A percentile compares a stretch with the other conserved stretches of the same genome.
Evolutionary conservation across 1,140 invertebrate genomes (phyloP).

Genomic region (Plectrocnemia conspersa): DNA sequence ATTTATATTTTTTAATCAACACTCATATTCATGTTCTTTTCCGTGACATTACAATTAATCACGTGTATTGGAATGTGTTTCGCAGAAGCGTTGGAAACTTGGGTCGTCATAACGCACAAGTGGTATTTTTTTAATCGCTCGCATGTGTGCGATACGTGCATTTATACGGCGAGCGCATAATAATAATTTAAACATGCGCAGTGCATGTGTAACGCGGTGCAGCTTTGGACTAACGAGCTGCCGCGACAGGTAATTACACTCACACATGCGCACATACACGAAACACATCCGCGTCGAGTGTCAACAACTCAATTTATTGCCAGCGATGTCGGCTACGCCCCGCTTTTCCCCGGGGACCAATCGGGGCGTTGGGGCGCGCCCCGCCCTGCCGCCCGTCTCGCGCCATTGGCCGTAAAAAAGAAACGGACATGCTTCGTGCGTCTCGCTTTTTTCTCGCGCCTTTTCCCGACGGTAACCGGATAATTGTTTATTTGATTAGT

Average conservation of each 20-base stretch:
- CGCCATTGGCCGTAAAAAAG: background rate
- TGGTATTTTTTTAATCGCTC: too few species aligned
- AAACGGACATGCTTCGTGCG: background rate
- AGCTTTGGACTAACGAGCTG: constrained; percentile 7
- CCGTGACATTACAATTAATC: too few species aligned
- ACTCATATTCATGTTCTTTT: too few species aligned
- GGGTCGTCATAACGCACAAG: too few species aligned
- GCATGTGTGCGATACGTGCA: too few species aligned
- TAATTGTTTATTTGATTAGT: too few species aligned
- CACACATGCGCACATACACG: constrained; percentile 1
- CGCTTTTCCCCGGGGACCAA: background rate
- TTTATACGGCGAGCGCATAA: too few species aligned
- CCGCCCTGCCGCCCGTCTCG: background rate
- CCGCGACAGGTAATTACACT: constrained; percentile 22
- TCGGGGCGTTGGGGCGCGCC: background rate
- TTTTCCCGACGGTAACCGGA: too few species aligned
- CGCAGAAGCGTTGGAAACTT: too few species aligned
- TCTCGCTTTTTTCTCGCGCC: background rate
- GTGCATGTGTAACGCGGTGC: background rate
- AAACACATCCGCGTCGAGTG: background rate
- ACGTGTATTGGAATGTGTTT: too few species aligned
- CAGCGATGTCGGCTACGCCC: background rate
- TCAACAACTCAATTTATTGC: constrained; percentile 26
- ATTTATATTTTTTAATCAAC: too few species aligned
- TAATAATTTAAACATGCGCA: too few species aligned